Evolutionary conservation across 2,113 vertebrate genomes (phyloP).

Genomic region (Carassius auratus): DNA sequence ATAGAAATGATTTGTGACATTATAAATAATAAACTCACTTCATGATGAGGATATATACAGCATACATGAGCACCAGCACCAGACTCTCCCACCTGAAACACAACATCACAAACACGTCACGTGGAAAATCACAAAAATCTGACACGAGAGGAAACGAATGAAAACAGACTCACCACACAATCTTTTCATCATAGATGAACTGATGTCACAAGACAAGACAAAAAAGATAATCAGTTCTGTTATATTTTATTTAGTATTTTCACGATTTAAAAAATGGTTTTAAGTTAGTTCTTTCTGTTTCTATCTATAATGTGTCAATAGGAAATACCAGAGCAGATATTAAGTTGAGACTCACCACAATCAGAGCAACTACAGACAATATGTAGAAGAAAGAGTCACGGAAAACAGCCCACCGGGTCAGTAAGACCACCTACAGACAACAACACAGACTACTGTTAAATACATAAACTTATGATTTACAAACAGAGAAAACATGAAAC

Average conservation of each 20-base stretch:
- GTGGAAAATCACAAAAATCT: conserved; percentile 48
- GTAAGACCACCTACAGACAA: conserved; percentile 83
- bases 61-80: conserved; percentile 91
- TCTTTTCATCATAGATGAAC: conserved; percentile 97
- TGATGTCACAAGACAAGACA: conserved; percentile 70
- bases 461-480: background rate
- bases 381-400: conserved; percentile 94
- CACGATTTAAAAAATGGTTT: no score
- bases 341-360: conserved; percentile 82
- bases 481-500: background rate
- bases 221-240: background rate
- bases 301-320: no score
- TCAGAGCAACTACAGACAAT: conserved; percentile 87
- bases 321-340: no score
- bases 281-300: no score
- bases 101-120: background rate
- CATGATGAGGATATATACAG: conserved; percentile 95
- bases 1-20: no score
- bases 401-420: conserved; percentile 94
- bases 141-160: background rate
- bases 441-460: background rate
- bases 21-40: conserved; percentile 83
- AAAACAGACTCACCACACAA: conserved; percentile 87
- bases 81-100: conserved; percentile 93
- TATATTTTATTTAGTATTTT: background rate